A percentile compares a stretch with the other conserved stretches of the same genome.
These are phyloP conservation scores for Campopleginae sp. DNA, from an alignment of 2,888 invertebrate genomes.

Conservation along the genomic window DNA sequence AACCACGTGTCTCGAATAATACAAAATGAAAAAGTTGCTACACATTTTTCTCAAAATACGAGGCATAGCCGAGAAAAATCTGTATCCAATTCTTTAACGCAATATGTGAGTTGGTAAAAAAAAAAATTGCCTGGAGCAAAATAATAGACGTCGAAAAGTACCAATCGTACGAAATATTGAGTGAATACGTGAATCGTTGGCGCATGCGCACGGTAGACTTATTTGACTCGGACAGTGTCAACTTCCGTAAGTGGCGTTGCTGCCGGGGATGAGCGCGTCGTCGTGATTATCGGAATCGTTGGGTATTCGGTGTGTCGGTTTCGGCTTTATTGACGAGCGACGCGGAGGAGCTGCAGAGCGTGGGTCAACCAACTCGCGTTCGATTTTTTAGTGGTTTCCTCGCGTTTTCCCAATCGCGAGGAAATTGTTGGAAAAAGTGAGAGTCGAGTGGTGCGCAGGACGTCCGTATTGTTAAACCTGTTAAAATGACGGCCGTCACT, in stretches of 20 bases:
- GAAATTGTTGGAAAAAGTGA: background rate
- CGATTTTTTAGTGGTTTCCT: background rate
- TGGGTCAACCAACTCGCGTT: slow-evolving; percentile 1
- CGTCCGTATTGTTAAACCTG: background rate
- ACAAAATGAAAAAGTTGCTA: background rate
- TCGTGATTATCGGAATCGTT: slow-evolving; percentile 11
- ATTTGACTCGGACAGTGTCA: slow-evolving; percentile 36
- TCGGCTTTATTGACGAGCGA: slow-evolving; percentile 19
- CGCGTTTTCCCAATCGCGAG: background rate
- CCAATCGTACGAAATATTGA: background rate
- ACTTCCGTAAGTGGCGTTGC: slow-evolving; percentile 40
- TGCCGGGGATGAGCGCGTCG: slow-evolving; percentile 37
- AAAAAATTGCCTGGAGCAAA: background rate
- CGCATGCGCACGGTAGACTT: background rate
- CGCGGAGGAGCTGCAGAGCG: slow-evolving; percentile 2
- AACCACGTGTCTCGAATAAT: background rate
- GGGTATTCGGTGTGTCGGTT: slow-evolving; percentile 11
- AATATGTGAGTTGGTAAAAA: background rate
- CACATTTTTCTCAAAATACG: background rate
- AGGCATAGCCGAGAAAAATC: too few species aligned
- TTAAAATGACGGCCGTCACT: slow-evolving; percentile 79
- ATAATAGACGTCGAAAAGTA: background rate
- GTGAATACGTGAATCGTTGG: background rate
- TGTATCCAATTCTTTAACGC: too few species aligned
- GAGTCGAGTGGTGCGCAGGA: background rate